Evolutionary conservation across 2,888 invertebrate species (phyloP).

Genomic region (Nomada lathburiana): DNA sequence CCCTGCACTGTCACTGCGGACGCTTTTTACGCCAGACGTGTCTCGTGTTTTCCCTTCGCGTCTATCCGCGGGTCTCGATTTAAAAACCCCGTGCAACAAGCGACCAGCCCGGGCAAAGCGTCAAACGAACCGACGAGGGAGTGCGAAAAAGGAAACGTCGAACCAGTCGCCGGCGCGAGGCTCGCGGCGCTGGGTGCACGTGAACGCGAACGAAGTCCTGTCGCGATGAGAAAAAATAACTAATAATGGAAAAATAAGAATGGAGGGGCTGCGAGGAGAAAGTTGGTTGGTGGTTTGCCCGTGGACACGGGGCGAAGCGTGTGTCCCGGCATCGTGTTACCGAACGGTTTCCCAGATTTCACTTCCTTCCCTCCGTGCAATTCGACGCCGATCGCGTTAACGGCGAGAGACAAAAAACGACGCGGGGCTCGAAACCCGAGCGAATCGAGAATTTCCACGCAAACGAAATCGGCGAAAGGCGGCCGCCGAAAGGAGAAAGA

Average conservation of each 20-base stretch:
- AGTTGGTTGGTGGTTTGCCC: constrained; percentile 36
- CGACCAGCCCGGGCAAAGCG: constrained; percentile 5
- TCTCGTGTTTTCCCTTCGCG: not conserved
- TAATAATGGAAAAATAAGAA: constrained; percentile 74
- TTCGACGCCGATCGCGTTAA: constrained; percentile 62
- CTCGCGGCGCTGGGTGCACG: constrained; percentile 18
- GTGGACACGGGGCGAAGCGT: constrained; percentile 60
- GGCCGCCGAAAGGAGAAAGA: not conserved
- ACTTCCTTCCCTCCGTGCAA: constrained; percentile 69
- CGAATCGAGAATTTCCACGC: constrained; percentile 39
- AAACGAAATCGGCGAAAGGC: constrained; percentile 33
- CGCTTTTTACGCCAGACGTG: constrained; percentile 38
- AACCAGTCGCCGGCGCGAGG: not conserved
- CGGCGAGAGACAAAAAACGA: constrained; percentile 31
- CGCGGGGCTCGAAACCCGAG: constrained; percentile 18
- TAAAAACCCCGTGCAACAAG: constrained; percentile 24
- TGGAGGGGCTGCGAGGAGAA: constrained; percentile 14
- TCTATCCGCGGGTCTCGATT: constrained; percentile 18
- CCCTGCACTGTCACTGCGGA: constrained; percentile 23
- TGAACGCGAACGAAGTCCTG: constrained; percentile 21
- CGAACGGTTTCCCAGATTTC: constrained; percentile 76
- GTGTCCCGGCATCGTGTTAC: constrained; percentile 76
- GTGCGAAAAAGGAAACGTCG: constrained; percentile 11
- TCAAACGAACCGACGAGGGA: not conserved
- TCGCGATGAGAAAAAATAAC: constrained; percentile 69